Evolutionary conservation across 2,797 vertebrate genomes (phyloP).

Genomic region (Rhodeus uyekii): DNA sequence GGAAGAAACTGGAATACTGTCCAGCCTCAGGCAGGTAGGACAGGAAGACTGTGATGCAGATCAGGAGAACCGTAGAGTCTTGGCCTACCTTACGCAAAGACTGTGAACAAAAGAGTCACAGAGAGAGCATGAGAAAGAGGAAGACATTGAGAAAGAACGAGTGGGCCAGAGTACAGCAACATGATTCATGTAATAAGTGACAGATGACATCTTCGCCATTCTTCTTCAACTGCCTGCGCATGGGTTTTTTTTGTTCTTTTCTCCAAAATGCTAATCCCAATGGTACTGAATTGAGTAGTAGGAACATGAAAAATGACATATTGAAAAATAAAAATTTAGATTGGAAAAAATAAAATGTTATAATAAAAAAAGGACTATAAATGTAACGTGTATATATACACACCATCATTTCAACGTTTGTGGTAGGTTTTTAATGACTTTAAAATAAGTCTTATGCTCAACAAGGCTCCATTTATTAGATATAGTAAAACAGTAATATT

Average conservation of each 20-base stretch:
- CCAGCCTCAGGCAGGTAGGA: constrained; percentile 93
- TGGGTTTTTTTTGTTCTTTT: too few species aligned
- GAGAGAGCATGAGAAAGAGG: background rate
- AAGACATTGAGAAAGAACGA: too few species aligned
- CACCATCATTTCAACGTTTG: background rate
- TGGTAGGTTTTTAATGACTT: background rate
- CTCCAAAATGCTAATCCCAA: background rate
- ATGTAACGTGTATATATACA: background rate
- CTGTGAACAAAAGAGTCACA: constrained; percentile 65
- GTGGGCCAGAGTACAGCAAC: background rate
- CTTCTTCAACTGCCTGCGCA: background rate
- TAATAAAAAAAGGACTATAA: background rate
- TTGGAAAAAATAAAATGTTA: background rate
- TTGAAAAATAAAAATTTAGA: background rate
- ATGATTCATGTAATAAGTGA: background rate
- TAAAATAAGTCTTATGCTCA: background rate
- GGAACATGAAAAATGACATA: background rate
- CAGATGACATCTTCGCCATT: background rate
- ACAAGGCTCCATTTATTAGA: background rate
- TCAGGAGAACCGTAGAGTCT: constrained; percentile 91
- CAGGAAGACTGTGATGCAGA: constrained; percentile 94
- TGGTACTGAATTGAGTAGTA: background rate
- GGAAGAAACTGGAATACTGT: constrained; percentile 95
- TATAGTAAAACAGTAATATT: background rate
- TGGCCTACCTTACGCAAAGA: constrained; percentile 91